Conservation (phyloP, 2,113 vertebrate genomes). For the Centropristis striata region DNA sequence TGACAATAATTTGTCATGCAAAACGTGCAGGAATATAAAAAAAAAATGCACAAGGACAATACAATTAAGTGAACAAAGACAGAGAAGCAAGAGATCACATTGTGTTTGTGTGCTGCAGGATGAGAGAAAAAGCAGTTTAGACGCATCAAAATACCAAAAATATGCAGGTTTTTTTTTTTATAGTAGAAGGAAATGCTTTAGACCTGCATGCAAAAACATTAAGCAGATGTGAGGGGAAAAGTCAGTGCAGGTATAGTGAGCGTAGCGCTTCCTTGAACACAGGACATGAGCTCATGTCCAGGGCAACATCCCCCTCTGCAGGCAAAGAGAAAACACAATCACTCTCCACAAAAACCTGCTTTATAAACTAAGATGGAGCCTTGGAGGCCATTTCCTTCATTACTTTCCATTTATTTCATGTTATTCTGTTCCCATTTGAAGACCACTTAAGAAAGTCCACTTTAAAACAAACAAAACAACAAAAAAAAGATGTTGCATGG, state of each 20-base stretch:
- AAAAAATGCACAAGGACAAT: constrained; percentile 19
- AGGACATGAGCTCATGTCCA: constrained; percentile 74
- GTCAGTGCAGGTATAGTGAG: constrained; percentile 55
- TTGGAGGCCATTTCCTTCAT: constrained; percentile 65
- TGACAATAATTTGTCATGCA: constrained; percentile 6
- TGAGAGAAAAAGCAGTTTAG: constrained; percentile 11
- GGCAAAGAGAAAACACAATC: constrained; percentile 75
- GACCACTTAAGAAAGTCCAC: constrained; percentile 12
- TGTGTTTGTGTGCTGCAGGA: background rate
- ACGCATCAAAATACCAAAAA: constrained; percentile 20
- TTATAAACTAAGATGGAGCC: constrained; percentile 68
- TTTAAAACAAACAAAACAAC: constrained; percentile 15
- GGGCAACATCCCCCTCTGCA: constrained; percentile 88
- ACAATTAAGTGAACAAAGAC: constrained; percentile 35
- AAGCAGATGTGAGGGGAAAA: constrained; percentile 48
- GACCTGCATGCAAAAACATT: constrained; percentile 54
- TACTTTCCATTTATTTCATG: constrained; percentile 49
- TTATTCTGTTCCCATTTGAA: constrained; percentile 42
- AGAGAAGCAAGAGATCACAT: background rate
- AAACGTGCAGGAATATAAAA: constrained; percentile 9
- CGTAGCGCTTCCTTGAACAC: constrained; percentile 42
- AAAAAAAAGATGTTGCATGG: constrained; percentile 15
- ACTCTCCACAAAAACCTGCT: constrained; percentile 44
- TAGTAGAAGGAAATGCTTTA: constrained; percentile 30
- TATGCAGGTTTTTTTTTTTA: constrained; percentile 13